These are phyloP conservation scores for Eulemur rubriventer DNA, from an alignment of 2,797 vertebrate genomes.

Conservation along the genomic window DNA sequence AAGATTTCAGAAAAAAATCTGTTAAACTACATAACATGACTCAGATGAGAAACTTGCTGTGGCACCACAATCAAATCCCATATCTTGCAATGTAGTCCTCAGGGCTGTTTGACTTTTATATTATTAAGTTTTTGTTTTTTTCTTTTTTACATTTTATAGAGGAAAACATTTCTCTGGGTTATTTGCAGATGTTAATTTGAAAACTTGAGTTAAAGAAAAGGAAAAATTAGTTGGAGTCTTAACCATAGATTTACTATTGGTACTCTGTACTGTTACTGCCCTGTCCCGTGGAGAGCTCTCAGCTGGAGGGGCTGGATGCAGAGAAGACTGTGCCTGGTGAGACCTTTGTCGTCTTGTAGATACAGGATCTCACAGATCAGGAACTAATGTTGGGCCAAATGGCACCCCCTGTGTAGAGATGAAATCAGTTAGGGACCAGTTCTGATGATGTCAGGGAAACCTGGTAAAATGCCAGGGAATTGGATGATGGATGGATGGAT, in stretches of 20 bases:
- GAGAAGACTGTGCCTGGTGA: neutral
- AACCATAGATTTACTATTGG: neutral
- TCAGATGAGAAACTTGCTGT: neutral
- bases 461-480: neutral
- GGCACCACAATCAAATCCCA: neutral
- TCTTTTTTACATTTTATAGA: neutral
- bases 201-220: neutral
- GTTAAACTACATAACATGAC: neutral
- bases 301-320: neutral
- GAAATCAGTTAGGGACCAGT: neutral
- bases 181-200: constrained; percentile 37
- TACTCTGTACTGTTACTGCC: neutral
- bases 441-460: neutral
- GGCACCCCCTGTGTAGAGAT: neutral
- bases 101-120: neutral
- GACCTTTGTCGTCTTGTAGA: neutral
- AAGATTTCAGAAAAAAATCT: neutral
- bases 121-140: neutral
- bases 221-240: neutral
- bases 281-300: too few species aligned
- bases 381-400: neutral
- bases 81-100: neutral
- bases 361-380: neutral
- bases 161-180: neutral
- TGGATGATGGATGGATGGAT: neutral